phyloP scores from a whole-genome alignment of 2,113 vertebrate genomes.

The Micronycteris hirsuta region DNA sequence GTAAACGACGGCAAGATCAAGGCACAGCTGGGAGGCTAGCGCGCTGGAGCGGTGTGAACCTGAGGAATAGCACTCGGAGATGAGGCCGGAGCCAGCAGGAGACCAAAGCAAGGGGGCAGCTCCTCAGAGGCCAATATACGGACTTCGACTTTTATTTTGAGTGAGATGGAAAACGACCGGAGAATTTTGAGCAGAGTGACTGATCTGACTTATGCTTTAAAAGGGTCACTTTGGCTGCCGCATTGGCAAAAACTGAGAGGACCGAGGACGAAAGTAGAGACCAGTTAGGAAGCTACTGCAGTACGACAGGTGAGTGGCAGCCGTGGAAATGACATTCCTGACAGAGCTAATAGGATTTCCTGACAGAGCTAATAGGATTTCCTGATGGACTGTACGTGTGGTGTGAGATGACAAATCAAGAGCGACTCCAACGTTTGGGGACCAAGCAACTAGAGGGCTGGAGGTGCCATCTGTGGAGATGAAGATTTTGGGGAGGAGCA shows the following conservation, averaged over 20 bases:
- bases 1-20: neutral
- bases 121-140: neutral
- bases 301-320: fast-evolving
- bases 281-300: neutral
- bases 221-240: neutral
- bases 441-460: neutral
- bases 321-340: neutral
- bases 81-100: neutral
- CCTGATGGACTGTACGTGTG: fast-evolving
- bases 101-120: neutral
- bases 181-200: neutral
- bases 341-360: neutral
- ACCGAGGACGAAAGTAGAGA: neutral
- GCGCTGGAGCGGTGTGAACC: neutral
- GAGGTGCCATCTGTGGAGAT: neutral
- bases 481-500: neutral
- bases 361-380: neutral
- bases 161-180: neutral
- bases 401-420: neutral
- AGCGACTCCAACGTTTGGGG: neutral
- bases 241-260: neutral
- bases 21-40: no score
- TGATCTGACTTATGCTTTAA: neutral
- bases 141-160: neutral
- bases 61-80: neutral